phyloP scores from a whole-genome alignment of 2,888 invertebrate genomes.

The Hypolimnas misippus region DNA sequence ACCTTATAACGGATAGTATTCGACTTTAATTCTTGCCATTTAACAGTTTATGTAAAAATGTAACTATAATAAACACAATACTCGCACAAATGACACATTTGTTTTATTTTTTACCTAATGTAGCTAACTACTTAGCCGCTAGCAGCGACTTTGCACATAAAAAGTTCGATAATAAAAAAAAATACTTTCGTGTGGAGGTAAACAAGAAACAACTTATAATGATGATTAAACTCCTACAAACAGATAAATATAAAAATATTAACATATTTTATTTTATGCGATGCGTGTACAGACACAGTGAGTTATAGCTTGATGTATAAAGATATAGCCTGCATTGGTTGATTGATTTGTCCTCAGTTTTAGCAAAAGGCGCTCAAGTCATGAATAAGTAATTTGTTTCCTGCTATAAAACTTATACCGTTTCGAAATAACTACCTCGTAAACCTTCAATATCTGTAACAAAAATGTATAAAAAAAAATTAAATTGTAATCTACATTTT shows the following conservation, averaged over 20 bases:
- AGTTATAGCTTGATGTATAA: background rate
- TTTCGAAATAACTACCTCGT: background rate
- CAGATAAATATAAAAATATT: too few relatives aligned
- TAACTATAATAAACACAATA: slow-evolving; percentile 35
- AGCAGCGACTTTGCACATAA: too few relatives aligned
- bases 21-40: slow-evolving; percentile 36
- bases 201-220: too few relatives aligned
- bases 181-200: too few relatives aligned
- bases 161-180: too few relatives aligned
- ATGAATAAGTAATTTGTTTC: too few relatives aligned
- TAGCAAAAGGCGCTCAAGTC: background rate
- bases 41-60: slow-evolving; percentile 35
- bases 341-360: background rate
- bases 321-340: background rate
- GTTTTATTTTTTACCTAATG: slow-evolving; percentile 24
- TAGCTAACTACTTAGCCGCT: background rate
- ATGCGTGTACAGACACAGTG: too few relatives aligned
- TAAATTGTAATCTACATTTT: background rate
- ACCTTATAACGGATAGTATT: slow-evolving; percentile 21
- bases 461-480: background rate
- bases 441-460: background rate
- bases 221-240: too few relatives aligned
- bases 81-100: slow-evolving; percentile 37
- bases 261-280: too few relatives aligned
- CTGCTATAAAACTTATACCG: background rate